Conservation (phyloP, 2,797 vertebrate species). For the Manis javanica region DNA sequence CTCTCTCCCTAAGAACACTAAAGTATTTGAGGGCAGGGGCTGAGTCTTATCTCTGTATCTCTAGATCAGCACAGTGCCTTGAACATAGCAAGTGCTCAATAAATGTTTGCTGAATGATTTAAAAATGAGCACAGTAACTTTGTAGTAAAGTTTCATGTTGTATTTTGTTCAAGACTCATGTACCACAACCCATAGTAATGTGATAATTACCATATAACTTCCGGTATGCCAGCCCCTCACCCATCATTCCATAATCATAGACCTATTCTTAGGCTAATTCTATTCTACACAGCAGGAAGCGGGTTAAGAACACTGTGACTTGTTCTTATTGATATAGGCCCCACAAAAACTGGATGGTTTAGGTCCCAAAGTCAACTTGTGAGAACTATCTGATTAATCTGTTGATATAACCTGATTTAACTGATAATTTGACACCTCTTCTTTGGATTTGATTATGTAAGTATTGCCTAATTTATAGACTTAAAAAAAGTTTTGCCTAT, state of each 20-base stretch:
- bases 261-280: neutral
- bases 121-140: neutral
- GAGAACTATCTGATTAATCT: neutral
- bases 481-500: neutral
- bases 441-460: neutral
- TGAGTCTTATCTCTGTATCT: neutral
- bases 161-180: neutral
- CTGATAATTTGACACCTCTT: neutral
- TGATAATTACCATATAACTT: neutral
- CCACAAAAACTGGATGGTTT: neutral
- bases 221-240: neutral
- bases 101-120: neutral
- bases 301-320: neutral
- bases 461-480: constrained; percentile 19
- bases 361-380: neutral
- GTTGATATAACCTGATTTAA: neutral
- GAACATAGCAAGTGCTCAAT: neutral
- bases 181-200: neutral
- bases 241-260: neutral
- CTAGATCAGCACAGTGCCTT: neutral
- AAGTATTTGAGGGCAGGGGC: neutral
- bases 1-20: neutral
- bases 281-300: neutral
- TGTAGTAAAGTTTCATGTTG: neutral
- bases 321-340: neutral